phyloP scores from a whole-genome alignment of 2,113 vertebrate genomes.

The Leucopsar rothschildi region DNA sequence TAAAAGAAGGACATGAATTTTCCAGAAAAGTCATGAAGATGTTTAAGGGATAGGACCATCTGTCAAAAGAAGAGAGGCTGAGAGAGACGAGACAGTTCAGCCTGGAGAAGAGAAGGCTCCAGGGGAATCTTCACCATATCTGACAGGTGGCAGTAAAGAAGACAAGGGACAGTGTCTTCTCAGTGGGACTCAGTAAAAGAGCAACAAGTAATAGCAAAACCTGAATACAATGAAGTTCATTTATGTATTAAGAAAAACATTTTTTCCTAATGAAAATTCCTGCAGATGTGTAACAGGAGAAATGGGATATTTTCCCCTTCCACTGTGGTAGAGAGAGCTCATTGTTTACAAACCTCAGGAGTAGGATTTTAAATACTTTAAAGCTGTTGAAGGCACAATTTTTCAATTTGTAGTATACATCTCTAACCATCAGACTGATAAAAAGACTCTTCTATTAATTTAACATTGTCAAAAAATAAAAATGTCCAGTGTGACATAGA shows the following conservation, averaged over 20 bases:
- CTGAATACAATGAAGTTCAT: not conserved
- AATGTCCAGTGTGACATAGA: not conserved
- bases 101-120: not conserved
- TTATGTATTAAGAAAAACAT: not conserved
- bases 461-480: not conserved
- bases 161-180: not conserved
- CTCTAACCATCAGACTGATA: not conserved
- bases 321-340: rapidly evolving
- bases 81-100: not conserved
- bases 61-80: not conserved
- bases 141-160: not conserved
- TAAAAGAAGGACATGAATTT: not conserved
- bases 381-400: not conserved
- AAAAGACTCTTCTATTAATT: not conserved
- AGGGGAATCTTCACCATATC: rapidly evolving
- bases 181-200: not conserved
- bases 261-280: not conserved
- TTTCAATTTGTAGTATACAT: not conserved
- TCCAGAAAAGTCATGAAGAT: not conserved
- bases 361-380: not conserved
- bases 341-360: not conserved
- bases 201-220: not conserved
- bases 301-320: not conserved
- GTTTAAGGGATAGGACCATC: not conserved
- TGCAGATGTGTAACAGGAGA: rapidly evolving